Base-by-base conservation (phyloP, 2,888 invertebrate genomes). In the Hypomecis atomaria region DNA sequence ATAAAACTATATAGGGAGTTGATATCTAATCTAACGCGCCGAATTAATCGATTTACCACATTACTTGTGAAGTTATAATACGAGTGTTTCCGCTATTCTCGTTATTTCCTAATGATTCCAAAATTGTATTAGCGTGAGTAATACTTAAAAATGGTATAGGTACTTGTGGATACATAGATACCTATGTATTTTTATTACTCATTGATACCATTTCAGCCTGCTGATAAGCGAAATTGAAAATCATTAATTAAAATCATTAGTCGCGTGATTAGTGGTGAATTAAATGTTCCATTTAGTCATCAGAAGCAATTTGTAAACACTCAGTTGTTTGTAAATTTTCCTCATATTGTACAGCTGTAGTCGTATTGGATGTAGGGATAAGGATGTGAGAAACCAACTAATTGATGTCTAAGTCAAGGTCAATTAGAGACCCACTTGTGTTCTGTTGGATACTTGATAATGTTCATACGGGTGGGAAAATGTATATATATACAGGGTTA, bases 321-420 rank as follows among this genome's bases (percentile, higher is more conserved):
- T 13, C 8, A 13, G 44, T 7, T 44, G 44, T 13, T 44, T 8
- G 6, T 13, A 13, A 13, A 23, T 44, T 44, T 23, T 44, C 44
- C 8, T 44, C 13, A 13, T 5, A 11, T 44, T 6, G 11, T 13
- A 8, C 44, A n/a, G 13, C 0, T 8, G 11, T 23, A 23, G 23
- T 23, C 23, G 23, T 23, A 23, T 11, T 44, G 13, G 3, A 7
- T 6, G 13, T 6, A 23, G 3, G 23, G 23, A 23, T 23, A 23
- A 11, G 36, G 36, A 11, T 37, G 36, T 37, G 10, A 5, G 7
- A 23, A 6, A 4, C 23, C 10, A 52, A 52, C 11, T 52, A 40
- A 44, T 54, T 44, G 54, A 44, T 34, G 54, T 55, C 54, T 23
- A 52, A 52, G 40, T 40, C 52, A 36, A 44, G 44, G 11, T 44